Conservation (phyloP, 2,113 vertebrate species). For the Fulica atra region DNA sequence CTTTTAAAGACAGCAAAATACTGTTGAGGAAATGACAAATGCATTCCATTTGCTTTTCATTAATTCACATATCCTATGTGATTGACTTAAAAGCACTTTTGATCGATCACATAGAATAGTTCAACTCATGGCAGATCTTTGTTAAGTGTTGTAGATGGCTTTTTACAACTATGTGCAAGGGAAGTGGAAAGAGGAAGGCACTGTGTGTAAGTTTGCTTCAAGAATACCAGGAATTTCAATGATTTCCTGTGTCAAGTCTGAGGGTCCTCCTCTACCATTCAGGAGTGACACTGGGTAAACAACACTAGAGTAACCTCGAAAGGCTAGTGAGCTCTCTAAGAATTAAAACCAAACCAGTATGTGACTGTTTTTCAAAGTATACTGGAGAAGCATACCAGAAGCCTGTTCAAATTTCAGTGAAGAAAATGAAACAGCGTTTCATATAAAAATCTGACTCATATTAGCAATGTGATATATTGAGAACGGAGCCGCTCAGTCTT, state of each 20-base stretch:
- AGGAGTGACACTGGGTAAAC: constrained; percentile 48
- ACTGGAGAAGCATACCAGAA: constrained; percentile 4
- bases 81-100: neutral
- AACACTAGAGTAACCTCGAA: constrained; percentile 28
- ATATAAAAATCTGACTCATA: neutral
- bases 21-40: neutral
- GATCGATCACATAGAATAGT: neutral
- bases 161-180: neutral
- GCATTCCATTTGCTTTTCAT: neutral
- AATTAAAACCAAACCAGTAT: constrained; percentile 35
- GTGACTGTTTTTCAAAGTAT: neutral
- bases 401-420: neutral
- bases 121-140: neutral
- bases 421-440: neutral
- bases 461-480: neutral
- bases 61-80: neutral
- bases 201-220: neutral
- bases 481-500: neutral
- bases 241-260: constrained; percentile 64
- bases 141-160: neutral
- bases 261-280: neutral
- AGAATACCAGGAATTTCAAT: constrained; percentile 72
- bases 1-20: constrained; percentile 10
- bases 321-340: constrained; percentile 35
- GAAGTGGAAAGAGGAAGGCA: neutral